Conservation (phyloP, 2,888 invertebrate species). For the Drosophila kokeensis region DNA sequence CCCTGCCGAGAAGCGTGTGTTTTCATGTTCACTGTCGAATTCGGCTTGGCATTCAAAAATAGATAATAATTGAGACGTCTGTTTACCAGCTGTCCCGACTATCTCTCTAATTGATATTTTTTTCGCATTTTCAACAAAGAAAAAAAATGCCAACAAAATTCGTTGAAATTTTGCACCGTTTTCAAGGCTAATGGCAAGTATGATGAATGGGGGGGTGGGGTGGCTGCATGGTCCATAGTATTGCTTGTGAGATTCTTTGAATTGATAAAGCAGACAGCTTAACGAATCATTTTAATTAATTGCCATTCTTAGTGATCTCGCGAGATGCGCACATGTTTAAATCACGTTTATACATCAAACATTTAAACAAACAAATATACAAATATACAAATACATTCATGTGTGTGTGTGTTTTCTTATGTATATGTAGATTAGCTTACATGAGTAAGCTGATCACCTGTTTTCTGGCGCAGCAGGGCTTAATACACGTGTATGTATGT, state of each 20-base stretch:
- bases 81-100: constrained; percentile 65
- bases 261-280: constrained; percentile 4
- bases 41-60: constrained; percentile 78
- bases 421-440: background rate
- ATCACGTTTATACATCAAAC: background rate
- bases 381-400: background rate
- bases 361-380: background rate
- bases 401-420: background rate
- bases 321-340: background rate
- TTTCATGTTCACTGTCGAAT: constrained; percentile 72
- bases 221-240: background rate
- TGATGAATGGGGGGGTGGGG: background rate
- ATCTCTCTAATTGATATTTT: constrained; percentile 66
- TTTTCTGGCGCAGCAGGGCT: background rate
- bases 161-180: constrained; percentile 29
- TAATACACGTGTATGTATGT: background rate
- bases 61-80: constrained; percentile 39
- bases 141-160: constrained; percentile 5
- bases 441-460: background rate
- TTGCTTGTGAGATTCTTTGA: background rate
- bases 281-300: background rate
- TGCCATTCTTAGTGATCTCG: background rate
- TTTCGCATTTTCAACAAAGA: constrained; percentile 23
- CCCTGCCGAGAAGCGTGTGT: background rate
- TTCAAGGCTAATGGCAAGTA: constrained; percentile 62